These are phyloP conservation scores for Origma solitaria DNA, from an alignment of 2,113 vertebrate species.

Conservation along the genomic window DNA sequence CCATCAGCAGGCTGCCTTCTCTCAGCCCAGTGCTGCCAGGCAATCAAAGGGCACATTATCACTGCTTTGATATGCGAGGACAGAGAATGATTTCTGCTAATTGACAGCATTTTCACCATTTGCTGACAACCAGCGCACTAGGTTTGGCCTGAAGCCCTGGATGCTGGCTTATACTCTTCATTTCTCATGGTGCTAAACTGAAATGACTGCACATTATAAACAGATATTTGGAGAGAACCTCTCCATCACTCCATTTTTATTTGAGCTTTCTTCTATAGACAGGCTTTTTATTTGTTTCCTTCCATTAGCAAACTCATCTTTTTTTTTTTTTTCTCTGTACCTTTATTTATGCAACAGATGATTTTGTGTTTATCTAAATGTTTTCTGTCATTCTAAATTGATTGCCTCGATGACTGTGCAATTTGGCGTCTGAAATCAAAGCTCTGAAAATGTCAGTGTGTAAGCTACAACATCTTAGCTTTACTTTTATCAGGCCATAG, in stretches of 20 bases:
- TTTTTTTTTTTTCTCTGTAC: not conserved
- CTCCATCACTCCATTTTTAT: not conserved
- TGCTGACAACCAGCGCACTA: not conserved
- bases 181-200: not conserved
- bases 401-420: not conserved
- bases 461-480: not conserved
- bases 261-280: not conserved
- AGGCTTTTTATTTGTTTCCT: not conserved
- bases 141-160: not conserved
- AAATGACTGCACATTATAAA: not conserved
- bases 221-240: not conserved
- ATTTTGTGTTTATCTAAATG: not conserved
- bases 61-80: not conserved
- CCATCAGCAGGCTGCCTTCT: not conserved
- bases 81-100: not conserved
- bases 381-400: not conserved
- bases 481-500: not conserved
- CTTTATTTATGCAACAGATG: not conserved
- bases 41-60: not conserved
- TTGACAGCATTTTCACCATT: not conserved
- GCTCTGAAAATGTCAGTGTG: not conserved
- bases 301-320: not conserved
- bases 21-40: not conserved
- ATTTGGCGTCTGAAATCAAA: conserved; percentile 12
- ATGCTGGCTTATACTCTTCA: not conserved